phyloP scores from a whole-genome alignment of 2,797 vertebrate genomes.

The Lycodopsis pacificus region DNA sequence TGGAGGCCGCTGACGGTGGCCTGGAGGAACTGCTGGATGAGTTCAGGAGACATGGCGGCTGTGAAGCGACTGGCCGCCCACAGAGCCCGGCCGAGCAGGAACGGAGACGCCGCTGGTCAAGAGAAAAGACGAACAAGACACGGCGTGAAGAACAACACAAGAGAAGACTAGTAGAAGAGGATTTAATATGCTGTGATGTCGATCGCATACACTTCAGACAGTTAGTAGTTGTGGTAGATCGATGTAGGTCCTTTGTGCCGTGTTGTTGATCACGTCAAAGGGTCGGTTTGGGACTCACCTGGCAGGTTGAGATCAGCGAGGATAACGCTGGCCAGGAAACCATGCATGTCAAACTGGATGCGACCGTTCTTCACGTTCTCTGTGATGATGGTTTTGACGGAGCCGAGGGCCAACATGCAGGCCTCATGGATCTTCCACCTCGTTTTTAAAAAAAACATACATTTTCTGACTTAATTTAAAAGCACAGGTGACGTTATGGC shows the following conservation, averaged over 20 bases:
- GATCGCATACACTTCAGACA: background rate
- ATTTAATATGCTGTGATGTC: no score
- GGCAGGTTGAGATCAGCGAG: background rate
- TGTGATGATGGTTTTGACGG: conserved; percentile 95
- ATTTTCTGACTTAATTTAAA: background rate
- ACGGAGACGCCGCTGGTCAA: conserved; percentile 89
- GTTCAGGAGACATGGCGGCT: conserved; percentile 96
- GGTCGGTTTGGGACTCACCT: background rate
- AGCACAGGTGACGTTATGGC: background rate
- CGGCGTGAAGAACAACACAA: background rate
- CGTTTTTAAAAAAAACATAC: background rate
- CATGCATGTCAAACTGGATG: conserved; percentile 98
- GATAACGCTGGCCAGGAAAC: conserved; percentile 88
- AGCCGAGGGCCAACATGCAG: conserved; percentile 96
- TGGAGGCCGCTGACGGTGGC: conserved; percentile 97
- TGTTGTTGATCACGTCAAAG: background rate
- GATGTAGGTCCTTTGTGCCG: background rate
- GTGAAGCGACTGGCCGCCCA: conserved; percentile 99
- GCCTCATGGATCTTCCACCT: conserved; percentile 99
- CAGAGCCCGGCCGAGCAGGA: conserved; percentile 95
- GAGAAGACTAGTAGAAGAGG: background rate
- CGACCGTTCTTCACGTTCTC: conserved; percentile 96
- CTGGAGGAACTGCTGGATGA: conserved; percentile 98
- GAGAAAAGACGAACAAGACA: background rate
- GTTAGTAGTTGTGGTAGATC: background rate